These are phyloP conservation scores for Podabrus alpinus DNA, from an alignment of 2,888 invertebrate genomes.

Conservation along the genomic window DNA sequence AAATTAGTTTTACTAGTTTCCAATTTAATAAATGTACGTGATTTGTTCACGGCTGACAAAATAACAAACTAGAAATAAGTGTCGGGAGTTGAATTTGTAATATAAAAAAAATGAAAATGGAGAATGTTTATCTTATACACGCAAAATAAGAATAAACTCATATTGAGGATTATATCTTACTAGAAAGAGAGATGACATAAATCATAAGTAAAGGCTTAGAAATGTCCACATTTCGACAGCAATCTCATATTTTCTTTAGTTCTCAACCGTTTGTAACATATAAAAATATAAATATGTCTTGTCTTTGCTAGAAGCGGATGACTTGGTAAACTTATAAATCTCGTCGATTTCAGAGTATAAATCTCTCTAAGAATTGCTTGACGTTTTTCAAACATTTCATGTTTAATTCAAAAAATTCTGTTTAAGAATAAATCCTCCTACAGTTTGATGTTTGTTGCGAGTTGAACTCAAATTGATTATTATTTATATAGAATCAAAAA, in stretches of 20 bases:
- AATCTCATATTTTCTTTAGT: constrained; percentile 49
- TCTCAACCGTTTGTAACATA: constrained; percentile 49
- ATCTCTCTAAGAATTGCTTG: constrained; percentile 44
- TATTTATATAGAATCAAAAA: constrained; percentile 23
- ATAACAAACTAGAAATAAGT: constrained; percentile 10
- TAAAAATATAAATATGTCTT: constrained; percentile 53
- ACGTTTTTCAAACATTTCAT: constrained; percentile 48
- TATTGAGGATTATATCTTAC: constrained; percentile 37
- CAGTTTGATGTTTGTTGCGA: constrained; percentile 31
- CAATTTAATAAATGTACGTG: constrained; percentile 10
- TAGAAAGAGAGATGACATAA: constrained; percentile 40
- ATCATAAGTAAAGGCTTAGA: constrained; percentile 47
- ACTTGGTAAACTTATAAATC: constrained; percentile 53
- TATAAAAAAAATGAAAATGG: constrained; percentile 17
- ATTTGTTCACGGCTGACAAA: constrained; percentile 8
- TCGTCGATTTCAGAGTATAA: constrained; percentile 44
- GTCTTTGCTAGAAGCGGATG: constrained; percentile 45
- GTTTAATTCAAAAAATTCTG: constrained; percentile 49
- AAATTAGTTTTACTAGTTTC: constrained; percentile 12
- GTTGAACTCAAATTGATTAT: constrained; percentile 40
- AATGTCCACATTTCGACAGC: constrained; percentile 50
- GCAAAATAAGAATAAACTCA: constrained; percentile 22
- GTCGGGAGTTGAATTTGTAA: constrained; percentile 4
- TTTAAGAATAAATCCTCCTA: constrained; percentile 24
- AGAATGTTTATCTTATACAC: constrained; percentile 31